Evolutionary conservation across 2,888 invertebrate genomes (phyloP).

Genomic region (Onthophagus sagittarius): DNA sequence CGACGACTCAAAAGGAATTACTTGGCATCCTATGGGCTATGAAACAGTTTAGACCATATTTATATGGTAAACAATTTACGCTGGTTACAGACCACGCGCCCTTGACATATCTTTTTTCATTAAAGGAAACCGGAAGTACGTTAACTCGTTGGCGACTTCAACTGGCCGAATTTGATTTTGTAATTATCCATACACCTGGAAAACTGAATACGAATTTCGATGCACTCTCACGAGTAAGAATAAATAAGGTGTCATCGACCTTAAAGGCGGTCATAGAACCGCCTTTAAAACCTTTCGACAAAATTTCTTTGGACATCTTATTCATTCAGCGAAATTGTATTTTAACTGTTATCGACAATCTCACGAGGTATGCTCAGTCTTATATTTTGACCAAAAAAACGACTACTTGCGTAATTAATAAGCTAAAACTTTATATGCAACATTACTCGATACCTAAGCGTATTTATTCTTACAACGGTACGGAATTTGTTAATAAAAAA

Average conservation of each 20-base stretch:
- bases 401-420: background rate
- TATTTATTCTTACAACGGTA: background rate
- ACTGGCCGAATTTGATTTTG: background rate
- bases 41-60: background rate
- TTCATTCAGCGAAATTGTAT: background rate
- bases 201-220: background rate
- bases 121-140: background rate
- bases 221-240: background rate
- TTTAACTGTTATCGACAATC: background rate
- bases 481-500: constrained; percentile 1
- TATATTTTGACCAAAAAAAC: background rate
- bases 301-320: background rate
- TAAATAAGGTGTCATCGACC: background rate
- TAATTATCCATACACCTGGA: background rate
- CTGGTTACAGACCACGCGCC: background rate
- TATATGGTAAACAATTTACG: background rate
- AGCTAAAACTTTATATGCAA: background rate
- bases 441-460: background rate
- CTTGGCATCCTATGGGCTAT: background rate
- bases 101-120: background rate
- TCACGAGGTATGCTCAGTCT: background rate
- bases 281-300: background rate
- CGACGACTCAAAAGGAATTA: background rate
- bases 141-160: background rate
- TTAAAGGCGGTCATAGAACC: background rate